A percentile compares a stretch with the other conserved stretches of the same genome.
Conservation (phyloP, 92 coral and sea anemone genomes). For the Epizoanthus ramosus region DNA sequence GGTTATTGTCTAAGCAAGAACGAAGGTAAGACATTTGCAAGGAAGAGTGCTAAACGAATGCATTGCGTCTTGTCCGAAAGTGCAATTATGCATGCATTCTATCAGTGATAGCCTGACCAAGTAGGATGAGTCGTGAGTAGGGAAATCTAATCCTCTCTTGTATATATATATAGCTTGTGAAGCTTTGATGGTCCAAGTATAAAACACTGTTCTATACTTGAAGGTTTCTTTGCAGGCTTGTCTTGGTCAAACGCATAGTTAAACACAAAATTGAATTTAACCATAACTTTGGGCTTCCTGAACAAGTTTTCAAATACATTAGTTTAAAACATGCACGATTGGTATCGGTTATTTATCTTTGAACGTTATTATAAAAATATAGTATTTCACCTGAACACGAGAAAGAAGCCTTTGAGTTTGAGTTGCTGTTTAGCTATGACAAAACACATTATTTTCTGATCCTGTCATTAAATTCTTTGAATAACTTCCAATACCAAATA, state of each 20-base stretch:
- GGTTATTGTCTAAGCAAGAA: not conserved
- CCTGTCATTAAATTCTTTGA: too few species aligned
- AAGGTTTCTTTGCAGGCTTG: not conserved
- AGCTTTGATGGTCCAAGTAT: not conserved
- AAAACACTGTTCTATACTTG: not conserved
- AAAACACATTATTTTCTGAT: too few species aligned
- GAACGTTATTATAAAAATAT: too few species aligned
- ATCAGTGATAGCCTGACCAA: not conserved
- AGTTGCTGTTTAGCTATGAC: too few species aligned
- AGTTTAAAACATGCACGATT: not conserved
- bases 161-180: not conserved
- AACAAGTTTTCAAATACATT: not conserved
- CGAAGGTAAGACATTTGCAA: not conserved
- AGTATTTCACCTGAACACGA: too few species aligned
- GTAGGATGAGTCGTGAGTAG: not conserved
- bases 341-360: too few species aligned
- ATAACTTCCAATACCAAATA: too few species aligned
- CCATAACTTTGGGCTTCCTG: too few species aligned
- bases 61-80: slow-evolving; percentile 3
- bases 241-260: not conserved
- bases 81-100: not conserved
- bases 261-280: not conserved
- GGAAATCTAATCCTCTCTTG: not conserved
- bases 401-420: too few species aligned
- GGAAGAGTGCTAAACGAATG: not conserved